Conservation (phyloP, 2,888 invertebrate genomes). For the Flabesymbios commensalis region DNA sequence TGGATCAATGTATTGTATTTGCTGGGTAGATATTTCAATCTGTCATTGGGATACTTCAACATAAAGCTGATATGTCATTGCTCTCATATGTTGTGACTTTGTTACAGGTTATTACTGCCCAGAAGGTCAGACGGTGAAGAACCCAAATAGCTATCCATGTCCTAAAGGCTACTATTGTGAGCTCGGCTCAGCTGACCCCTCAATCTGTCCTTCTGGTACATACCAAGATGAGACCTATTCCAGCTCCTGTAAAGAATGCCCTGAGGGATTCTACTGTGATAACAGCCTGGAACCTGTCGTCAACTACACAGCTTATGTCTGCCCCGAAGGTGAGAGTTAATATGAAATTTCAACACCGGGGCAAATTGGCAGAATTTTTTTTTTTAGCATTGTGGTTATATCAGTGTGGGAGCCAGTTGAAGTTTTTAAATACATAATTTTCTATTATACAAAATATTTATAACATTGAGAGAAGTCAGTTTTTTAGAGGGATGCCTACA, state of each 20-base stretch:
- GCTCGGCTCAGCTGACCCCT: conserved; percentile 40
- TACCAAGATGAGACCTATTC: conserved; percentile 46
- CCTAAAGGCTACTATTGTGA: conserved; percentile 52
- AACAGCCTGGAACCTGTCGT: conserved; percentile 46
- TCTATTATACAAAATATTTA: too few species aligned
- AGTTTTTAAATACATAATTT: too few species aligned
- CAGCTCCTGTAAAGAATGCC: conserved; percentile 48
- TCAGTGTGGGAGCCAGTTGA: too few species aligned
- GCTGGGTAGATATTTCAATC: too few species aligned
- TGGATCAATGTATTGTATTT: too few species aligned
- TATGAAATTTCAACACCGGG: not conserved
- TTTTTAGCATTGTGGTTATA: too few species aligned
- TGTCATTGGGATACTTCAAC: too few species aligned
- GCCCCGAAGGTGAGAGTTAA: conserved; percentile 47
- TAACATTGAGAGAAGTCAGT: too few species aligned
- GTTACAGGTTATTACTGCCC: conserved; percentile 54
- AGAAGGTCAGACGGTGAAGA: conserved; percentile 37
- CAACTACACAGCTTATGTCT: conserved; percentile 48
- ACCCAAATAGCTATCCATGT: conserved; percentile 49
- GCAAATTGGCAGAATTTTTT: too few species aligned
- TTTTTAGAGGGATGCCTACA: too few species aligned
- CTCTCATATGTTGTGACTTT: too few species aligned
- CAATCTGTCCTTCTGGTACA: conserved; percentile 48
- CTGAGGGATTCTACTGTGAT: conserved; percentile 57
- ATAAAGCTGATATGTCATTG: too few species aligned